These are phyloP conservation scores for Pelodytes ibericus DNA, from an alignment of 2,797 vertebrate genomes.

Conservation along the genomic window DNA sequence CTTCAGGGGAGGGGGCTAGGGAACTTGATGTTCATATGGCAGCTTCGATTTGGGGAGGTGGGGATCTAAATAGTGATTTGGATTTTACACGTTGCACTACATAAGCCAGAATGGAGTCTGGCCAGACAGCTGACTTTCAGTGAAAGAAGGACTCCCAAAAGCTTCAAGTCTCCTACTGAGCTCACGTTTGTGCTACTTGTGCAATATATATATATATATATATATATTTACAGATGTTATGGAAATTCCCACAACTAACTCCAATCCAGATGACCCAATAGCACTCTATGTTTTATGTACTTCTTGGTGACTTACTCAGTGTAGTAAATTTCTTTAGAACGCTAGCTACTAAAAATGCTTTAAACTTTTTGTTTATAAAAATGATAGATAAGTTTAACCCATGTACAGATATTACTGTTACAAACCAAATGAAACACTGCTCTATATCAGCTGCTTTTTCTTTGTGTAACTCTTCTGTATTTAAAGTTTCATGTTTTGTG, in stretches of 20 bases:
- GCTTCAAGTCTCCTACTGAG: constrained; percentile 62
- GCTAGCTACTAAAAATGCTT: constrained; percentile 74
- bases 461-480: constrained; percentile 87
- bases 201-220: constrained; percentile 73
- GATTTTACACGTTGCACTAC: constrained; percentile 66
- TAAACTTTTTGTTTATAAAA: constrained; percentile 68
- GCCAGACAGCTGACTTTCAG: constrained; percentile 63
- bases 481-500: constrained; percentile 79
- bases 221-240: constrained; percentile 71
- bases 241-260: constrained; percentile 73
- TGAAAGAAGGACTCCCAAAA: constrained; percentile 48
- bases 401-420: constrained; percentile 75
- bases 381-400: constrained; percentile 70
- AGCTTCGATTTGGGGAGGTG: constrained; percentile 28
- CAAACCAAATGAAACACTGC: constrained; percentile 68
- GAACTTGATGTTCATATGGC: constrained; percentile 20
- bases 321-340: constrained; percentile 76
- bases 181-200: constrained; percentile 73
- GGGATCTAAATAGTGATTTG: background rate
- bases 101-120: constrained; percentile 67
- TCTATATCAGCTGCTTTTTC: constrained; percentile 82
- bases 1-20: constrained; percentile 9
- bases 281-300: constrained; percentile 49
- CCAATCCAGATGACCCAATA: constrained; percentile 59
- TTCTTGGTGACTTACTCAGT: constrained; percentile 60